These are phyloP conservation scores for Trachymyrmex cornetzi DNA, from an alignment of 1,140 invertebrate species.

Conservation along the genomic window DNA sequence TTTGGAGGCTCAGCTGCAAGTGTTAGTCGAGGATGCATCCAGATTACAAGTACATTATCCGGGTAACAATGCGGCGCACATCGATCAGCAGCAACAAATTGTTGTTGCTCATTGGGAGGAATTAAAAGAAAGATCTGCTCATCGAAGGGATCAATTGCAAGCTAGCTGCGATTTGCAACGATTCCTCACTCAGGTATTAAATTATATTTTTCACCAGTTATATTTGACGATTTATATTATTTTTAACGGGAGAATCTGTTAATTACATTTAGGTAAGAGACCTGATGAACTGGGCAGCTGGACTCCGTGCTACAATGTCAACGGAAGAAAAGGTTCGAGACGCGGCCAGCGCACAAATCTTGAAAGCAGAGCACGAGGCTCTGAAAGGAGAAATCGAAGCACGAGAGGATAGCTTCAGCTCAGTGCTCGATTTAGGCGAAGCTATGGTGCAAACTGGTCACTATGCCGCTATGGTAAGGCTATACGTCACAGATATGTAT, in stretches of 20 bases:
- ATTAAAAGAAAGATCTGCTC: slow-evolving; percentile 93
- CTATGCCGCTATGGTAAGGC: slow-evolving; percentile 89
- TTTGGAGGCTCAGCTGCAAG: slow-evolving; percentile 96
- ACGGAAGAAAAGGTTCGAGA: slow-evolving; percentile 94
- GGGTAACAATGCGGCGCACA: slow-evolving; percentile 96
- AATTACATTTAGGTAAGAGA: slow-evolving; percentile 91
- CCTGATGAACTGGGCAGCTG: slow-evolving; percentile 95
- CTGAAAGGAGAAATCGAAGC: slow-evolving; percentile 98
- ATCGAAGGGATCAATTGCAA: slow-evolving; percentile 93
- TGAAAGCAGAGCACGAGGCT: slow-evolving; percentile 96
- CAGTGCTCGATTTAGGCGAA: slow-evolving; percentile 93
- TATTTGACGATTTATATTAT: neutral
- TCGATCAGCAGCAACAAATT: slow-evolving; percentile 93
- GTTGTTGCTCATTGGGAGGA: slow-evolving; percentile 96
- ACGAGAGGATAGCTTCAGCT: slow-evolving; percentile 94
- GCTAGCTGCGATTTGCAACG: slow-evolving; percentile 96
- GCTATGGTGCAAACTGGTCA: slow-evolving; percentile 95
- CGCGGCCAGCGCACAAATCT: slow-evolving; percentile 94
- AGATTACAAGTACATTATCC: slow-evolving; percentile 96
- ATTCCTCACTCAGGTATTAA: slow-evolving; percentile 89
- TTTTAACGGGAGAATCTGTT: slow-evolving; percentile 15
- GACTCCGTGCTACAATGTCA: slow-evolving; percentile 92
- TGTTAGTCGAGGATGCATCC: slow-evolving; percentile 96
- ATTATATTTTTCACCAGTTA: neutral
- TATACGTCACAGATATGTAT: neutral